Conservation (phyloP, 2,113 vertebrate species). For the Uria aalge region DNA sequence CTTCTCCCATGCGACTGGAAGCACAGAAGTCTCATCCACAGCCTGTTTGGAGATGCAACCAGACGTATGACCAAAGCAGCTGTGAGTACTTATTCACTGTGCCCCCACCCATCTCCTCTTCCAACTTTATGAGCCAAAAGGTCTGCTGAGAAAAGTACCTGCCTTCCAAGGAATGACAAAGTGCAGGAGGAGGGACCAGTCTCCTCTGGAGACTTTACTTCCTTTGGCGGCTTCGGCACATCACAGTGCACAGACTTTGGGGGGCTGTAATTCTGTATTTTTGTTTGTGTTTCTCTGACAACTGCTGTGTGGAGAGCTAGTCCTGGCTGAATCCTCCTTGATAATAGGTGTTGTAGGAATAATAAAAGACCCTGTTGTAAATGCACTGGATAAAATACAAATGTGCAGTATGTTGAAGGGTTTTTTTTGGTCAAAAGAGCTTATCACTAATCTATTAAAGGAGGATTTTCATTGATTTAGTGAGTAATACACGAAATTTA, state of each 20-base stretch:
- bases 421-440: neutral
- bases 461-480: neutral
- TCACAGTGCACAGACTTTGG: neutral
- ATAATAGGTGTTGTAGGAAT: neutral
- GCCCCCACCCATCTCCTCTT: neutral
- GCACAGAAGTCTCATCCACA: neutral
- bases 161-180: neutral
- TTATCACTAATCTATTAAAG: neutral
- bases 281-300: neutral
- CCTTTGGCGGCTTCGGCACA: neutral
- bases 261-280: neutral
- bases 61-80: accelerated
- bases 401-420: neutral
- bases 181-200: neutral
- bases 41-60: neutral
- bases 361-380: neutral
- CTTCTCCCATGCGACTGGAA: neutral
- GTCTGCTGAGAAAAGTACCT: neutral
- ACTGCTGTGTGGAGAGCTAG: neutral
- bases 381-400: neutral
- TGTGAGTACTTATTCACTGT: neutral
- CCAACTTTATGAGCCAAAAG: neutral
- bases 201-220: neutral
- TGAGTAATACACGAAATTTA: neutral
- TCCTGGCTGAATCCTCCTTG: neutral